Base-by-base conservation (phyloP, 2,797 vertebrate species). In the Enteromius radiatus region DNA sequence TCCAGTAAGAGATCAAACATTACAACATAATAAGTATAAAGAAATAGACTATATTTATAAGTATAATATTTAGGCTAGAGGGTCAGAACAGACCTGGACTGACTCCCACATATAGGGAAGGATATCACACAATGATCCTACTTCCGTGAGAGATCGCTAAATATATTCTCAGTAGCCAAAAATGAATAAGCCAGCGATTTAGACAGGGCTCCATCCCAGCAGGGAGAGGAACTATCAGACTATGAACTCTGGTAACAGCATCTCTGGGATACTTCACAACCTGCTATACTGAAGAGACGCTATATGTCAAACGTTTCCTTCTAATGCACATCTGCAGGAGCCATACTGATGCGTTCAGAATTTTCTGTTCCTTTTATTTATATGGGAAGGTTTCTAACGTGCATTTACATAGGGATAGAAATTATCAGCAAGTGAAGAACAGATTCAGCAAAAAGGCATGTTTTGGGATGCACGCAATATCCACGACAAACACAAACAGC, bases 371-470 rank as follows among this genome's bases (percentile, higher is more conserved):
- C 59, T 73, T 59, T 61, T 43, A 54, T 33, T 38, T 74, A n/a
- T 82, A 23, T 52, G 28, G 63, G 19, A 45, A 76, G 28, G 41
- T n/a, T 68, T 21, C 3, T 74, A 19, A 64, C 0, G 19, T 23
- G 33, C 52, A 33, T 69, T 52, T 23, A 56, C 31, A 54, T 69
- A 23, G 47, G 78, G 26, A 36, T 19, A 80, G 36, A 80, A 75
- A 56, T 78, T n/a, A 80, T 49, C 64, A 61, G 78, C 45, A 82
- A 19, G 64, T 80, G 49, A 86, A 82, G 71, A 78, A 49, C 45
- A 82, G 61, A 85, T 84, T 86, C 23, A 71, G 78, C 79, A 84
- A 77, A 78, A 41, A 45, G 43, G n/a, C 56, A 80, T 59, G 69
- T 84, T 54, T 86, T 31, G 52, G 67, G 14, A 75, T 67, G 78